Evolutionary conservation across 2,888 invertebrate species (phyloP).

Genomic region (Conus canariensis): DNA sequence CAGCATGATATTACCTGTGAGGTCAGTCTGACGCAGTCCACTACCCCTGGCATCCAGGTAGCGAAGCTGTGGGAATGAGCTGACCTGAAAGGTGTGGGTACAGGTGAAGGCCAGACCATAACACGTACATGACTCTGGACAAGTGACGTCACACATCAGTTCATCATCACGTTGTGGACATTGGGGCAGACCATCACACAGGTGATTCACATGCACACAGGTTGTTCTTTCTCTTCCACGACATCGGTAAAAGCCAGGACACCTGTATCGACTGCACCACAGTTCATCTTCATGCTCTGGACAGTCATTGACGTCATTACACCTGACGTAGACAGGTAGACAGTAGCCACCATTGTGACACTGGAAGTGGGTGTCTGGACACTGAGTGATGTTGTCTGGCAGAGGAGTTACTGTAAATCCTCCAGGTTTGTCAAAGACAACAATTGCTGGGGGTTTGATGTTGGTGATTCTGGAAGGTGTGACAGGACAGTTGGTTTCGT

Average conservation of each 20-base stretch:
- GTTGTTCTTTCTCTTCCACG: conserved; percentile 22
- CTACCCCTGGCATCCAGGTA: conserved; percentile 31
- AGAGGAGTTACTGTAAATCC: conserved; percentile 33
- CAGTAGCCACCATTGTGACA: neutral
- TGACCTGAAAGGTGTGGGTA: neutral
- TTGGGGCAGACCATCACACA: conserved; percentile 45
- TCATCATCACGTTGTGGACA: conserved; percentile 46
- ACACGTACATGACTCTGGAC: conserved; percentile 40
- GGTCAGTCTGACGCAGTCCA: neutral
- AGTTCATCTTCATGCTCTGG: conserved; percentile 42
- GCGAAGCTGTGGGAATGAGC: conserved; percentile 10
- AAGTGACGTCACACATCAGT: conserved; percentile 36
- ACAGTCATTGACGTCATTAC: conserved; percentile 36
- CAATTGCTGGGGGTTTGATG: neutral
- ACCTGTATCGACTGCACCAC: conserved; percentile 27
- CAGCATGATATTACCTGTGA: conserved; percentile 9
- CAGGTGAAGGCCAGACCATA: conserved; percentile 43
- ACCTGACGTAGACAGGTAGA: conserved; percentile 28
- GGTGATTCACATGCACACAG: conserved; percentile 42
- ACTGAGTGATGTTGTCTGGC: conserved; percentile 32
- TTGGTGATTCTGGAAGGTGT: neutral
- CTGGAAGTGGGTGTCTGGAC: conserved; percentile 10
- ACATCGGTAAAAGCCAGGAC: conserved; percentile 44
- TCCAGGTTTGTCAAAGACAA: neutral
- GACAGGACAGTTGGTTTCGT: conserved; percentile 55